These are phyloP conservation scores for Coelopa pilipes DNA, from an alignment of 2,888 invertebrate genomes.

Conservation along the genomic window DNA sequence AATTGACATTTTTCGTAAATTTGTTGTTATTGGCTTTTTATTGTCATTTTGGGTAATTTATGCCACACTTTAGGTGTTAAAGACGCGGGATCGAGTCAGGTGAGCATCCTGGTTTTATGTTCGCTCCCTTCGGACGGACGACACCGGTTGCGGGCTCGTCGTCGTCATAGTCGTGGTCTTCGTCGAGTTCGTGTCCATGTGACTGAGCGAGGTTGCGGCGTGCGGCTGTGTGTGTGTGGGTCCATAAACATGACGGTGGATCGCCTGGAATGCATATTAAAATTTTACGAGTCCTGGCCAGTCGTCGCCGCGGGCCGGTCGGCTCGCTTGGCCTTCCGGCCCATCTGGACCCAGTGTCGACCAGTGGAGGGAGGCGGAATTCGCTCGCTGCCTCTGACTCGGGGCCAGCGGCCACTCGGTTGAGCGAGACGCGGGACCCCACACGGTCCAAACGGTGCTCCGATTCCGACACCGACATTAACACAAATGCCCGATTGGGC, in stretches of 20 bases:
- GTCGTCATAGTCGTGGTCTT: neutral
- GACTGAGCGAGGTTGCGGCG: neutral
- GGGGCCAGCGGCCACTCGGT: no score
- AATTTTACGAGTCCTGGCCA: constrained; percentile 20
- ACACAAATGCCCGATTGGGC: neutral
- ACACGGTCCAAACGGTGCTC: neutral
- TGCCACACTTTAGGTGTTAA: constrained; percentile 60
- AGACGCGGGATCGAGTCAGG: constrained; percentile 50
- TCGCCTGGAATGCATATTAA: constrained; percentile 32
- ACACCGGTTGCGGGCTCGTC: neutral
- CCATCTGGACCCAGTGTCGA: neutral
- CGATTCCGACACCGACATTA: constrained; percentile 5
- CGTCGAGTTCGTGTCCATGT: neutral
- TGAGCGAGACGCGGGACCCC: constrained; percentile 2
- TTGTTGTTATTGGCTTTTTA: constrained; percentile 32
- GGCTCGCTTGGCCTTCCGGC: neutral
- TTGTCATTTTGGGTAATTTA: constrained; percentile 42
- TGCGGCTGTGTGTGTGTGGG: neutral
- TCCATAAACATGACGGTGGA: constrained; percentile 11
- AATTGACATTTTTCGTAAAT: constrained; percentile 32
- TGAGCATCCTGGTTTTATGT: constrained; percentile 55
- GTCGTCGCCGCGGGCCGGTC: neutral
- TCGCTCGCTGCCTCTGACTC: neutral
- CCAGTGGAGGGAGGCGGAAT: neutral
- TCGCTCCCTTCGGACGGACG: neutral